Base-by-base conservation (phyloP, 1,140 invertebrate species). In the Charaxes varanes region DNA sequence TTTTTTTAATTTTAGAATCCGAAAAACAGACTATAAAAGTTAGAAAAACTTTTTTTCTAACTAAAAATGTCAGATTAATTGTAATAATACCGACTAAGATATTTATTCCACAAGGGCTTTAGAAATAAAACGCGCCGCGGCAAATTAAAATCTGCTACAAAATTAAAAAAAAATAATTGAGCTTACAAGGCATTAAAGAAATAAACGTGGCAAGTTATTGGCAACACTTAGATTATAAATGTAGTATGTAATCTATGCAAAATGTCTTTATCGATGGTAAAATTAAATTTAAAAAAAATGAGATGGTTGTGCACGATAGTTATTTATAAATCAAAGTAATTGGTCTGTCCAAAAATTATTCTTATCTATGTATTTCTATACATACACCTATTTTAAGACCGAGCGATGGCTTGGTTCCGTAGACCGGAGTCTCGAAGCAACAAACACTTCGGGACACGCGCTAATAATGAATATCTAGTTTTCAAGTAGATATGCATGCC, bases 241-340 rank as follows among this genome's bases (percentile, higher is more conserved):
- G 35, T 44, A 40, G 24, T 11, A 26, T 28, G 26, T 28, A 24
- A 28, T 17, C 17, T 24, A 43, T 38, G 45, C 42, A 35, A 35
- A 18, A 43, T 17, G 28, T 24, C 31, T 21, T 35, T 42, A 21
- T 35, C 17, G 24, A 35, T 28, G 23, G 13, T 43, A 35, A 43
- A 35, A 43, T 30, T 43, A 14, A 43, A 57, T 58, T 48, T 52
- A 55, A 54, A 53, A 64, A 67, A 56, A 65, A 49, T 66, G 69
- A 67, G 60, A 81, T 69, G 77, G 78, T 82, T 82, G 78, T 82
- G 78, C 78, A 79, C 72, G 62, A 68, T 82, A 79, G 69, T 57
- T 64, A 51, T 58, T 51, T 42, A 56, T 46, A 32, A 47, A 51
- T 28, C 35, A 48, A 65, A 53, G 53, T 72, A 72, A 66, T 62